These are phyloP conservation scores for Alentia gelatinosa DNA, from an alignment of 2,888 invertebrate species.

Conservation along the genomic window DNA sequence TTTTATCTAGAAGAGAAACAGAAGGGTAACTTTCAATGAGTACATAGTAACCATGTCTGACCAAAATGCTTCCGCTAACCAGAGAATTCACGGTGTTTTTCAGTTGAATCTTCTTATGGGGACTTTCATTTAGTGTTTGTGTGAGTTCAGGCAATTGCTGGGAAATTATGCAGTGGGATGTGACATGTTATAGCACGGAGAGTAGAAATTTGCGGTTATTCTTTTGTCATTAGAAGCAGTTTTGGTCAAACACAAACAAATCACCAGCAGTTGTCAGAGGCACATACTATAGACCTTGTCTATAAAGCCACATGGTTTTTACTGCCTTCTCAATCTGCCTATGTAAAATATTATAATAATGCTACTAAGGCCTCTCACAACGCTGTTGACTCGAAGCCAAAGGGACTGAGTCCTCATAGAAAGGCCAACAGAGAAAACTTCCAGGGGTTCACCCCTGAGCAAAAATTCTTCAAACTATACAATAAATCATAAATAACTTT, in stretches of 20 bases:
- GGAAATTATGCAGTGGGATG: no score
- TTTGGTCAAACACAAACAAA: not conserved
- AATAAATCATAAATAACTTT: not conserved
- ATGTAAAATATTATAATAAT: no score
- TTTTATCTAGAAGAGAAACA: conserved; percentile 51
- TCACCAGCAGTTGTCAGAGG: not conserved
- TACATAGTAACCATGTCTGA: conserved; percentile 17
- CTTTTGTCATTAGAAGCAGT: not conserved
- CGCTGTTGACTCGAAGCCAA: conserved; percentile 19
- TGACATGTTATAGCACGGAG: no score
- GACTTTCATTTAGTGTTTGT: no score
- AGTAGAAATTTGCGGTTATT: no score
- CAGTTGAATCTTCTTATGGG: no score
- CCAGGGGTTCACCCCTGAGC: not conserved
- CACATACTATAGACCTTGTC: not conserved
- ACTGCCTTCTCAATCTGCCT: no score
- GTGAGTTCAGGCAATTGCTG: no score
- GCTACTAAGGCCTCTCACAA: not conserved
- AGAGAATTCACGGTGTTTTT: no score
- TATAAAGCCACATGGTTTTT: no score
- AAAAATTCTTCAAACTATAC: conserved; percentile 4
- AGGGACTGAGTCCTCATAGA: not conserved
- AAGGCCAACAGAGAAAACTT: not conserved
- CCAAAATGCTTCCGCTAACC: not conserved
- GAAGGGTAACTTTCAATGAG: conserved; percentile 40